Base-by-base conservation (phyloP, 2,888 invertebrate genomes). In the Oscheius sp. region DNA sequence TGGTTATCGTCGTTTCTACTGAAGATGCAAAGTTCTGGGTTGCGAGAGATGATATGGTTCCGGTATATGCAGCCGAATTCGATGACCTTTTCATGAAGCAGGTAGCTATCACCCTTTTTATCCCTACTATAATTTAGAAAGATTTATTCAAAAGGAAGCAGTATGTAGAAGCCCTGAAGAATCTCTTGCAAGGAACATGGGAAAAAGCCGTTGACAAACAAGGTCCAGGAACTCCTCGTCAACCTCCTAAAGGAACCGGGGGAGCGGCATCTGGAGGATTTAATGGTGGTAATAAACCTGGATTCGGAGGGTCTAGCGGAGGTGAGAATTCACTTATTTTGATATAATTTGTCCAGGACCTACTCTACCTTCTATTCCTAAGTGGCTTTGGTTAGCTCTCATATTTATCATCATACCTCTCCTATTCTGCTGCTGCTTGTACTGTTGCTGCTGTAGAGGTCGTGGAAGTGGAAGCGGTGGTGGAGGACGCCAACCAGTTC, bases 1-100 rank as follows among this genome's bases (percentile, higher is more conserved):
- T 82, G 9, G 74, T 77, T 24, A 73, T 77, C 20, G 74, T 77
- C 2, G 73, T 80, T n/a, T 77, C 83, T 3, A 75, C 76, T 1
- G 84, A 84, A 44, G 84, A 84, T 33, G 71, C 70, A 47, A 80
- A 80, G 64, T 84, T 84, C 70, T 84, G 84, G 84, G 81, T 82
- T 14, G 80, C 82, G 12, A 67, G 84, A 17, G 82, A 80, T 51
- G 74, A 78, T 33, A 75, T 74, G 61, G 82, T 79, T 24, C 84
- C 84, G 0, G 79, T 84, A 14, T 82, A 83, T 64, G 82, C 78
- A 0, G 70, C 79, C 12, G 82, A 82, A 59, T 83, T 83, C 71
- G 80, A 76, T 1, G 75, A 82, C 24, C 57, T 83, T 14, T 83
- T 83, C 70, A 75, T 71, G 68, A 62, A 68, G 20, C 80, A 83